A percentile compares a stretch with the other conserved stretches of the same genome.
Evolutionary conservation across 2,888 invertebrate genomes (phyloP).

Genomic region (Coleophora deauratella): DNA sequence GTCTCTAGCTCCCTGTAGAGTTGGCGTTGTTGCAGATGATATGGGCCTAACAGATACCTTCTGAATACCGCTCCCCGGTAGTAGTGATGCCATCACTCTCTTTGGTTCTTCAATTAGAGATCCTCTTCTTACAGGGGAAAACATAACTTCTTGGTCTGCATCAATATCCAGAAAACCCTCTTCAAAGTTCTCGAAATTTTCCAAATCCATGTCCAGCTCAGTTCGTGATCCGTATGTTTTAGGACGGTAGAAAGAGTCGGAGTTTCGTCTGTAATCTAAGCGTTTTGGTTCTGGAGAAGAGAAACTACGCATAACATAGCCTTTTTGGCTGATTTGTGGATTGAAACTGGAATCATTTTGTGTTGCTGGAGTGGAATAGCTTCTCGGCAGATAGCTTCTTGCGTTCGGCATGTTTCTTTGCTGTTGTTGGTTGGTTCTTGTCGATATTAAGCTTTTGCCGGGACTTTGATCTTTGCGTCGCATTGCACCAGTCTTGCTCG

Average conservation of each 20-base stretch:
- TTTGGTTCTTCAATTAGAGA: slow-evolving; percentile 53
- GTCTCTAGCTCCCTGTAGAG: slow-evolving; percentile 37
- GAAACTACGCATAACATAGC: slow-evolving; percentile 52
- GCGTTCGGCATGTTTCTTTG: slow-evolving; percentile 43
- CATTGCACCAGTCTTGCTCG: slow-evolving; percentile 27
- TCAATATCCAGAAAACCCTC: slow-evolving; percentile 63
- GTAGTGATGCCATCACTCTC: slow-evolving; percentile 48
- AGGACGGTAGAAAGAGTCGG: slow-evolving; percentile 50
- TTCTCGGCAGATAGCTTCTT: slow-evolving; percentile 51
- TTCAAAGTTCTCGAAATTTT: slow-evolving; percentile 59
- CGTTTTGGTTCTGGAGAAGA: slow-evolving; percentile 58
- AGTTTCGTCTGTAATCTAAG: slow-evolving; percentile 43
- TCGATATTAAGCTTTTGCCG: slow-evolving; percentile 54
- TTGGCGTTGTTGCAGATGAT: slow-evolving; percentile 35
- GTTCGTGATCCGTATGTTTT: slow-evolving; percentile 49
- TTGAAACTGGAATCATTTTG: slow-evolving; percentile 33
- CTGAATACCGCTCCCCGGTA: slow-evolving; percentile 64
- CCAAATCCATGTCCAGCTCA: slow-evolving; percentile 59
- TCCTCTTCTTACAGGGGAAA: slow-evolving; percentile 39
- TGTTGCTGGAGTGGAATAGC: slow-evolving; percentile 55
- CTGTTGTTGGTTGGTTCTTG: slow-evolving; percentile 46
- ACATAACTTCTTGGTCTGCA: slow-evolving; percentile 48
- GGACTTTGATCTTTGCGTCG: slow-evolving; percentile 52
- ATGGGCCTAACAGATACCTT: slow-evolving; percentile 52
- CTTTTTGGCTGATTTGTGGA: slow-evolving; percentile 27